Base-by-base conservation (phyloP, 1,140 invertebrate species). In the Pogonus chalceus region DNA sequence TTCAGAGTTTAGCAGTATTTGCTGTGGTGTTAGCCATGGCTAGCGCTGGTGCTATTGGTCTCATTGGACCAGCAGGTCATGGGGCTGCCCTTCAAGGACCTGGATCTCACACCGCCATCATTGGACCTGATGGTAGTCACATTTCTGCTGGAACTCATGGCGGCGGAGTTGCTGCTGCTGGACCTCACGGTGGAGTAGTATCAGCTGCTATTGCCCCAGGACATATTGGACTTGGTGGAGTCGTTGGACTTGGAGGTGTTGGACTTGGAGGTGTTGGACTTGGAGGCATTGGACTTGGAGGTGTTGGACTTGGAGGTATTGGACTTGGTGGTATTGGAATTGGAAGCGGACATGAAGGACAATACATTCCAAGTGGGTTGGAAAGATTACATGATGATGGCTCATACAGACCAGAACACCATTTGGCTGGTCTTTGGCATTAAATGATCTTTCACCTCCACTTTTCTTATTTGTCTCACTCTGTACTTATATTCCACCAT, bases 361-460 rank as follows among this genome's bases (percentile, higher is more conserved):
- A 61, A 61, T 64, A 52, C 43, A 50, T 62, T 26, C 62, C 60
- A 4, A 61, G 62, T 31, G 52, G 56, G 37, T 62, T 52, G 37
- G 62, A 64, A 49, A 54, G 59, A 48, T 58, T 62, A 51, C 56
- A 64, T 55, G 62, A 64, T 58, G 62, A 64, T 54, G 62, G 62
- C 2, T 62, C 60, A 43, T 64, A 62, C 58, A 64, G n/a, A n/a
- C n/a, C n/a, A n/a, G n/a, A n/a, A n/a, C n/a, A n/a, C n/a, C n/a
- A n/a, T n/a, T n/a, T 43, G 37, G 37, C 7, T 12, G 37, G 9
- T n/a, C n/a, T n/a, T n/a, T n/a, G n/a, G n/a, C n/a, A n/a, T n/a
- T n/a, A n/a, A n/a, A n/a, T n/a, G n/a, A n/a, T 43, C 18, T 43
- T 16, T 43, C 3, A 18, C 37, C 4, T 31, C 14, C 4, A 14